These are phyloP conservation scores for Drosophila parabipectinata DNA, from an alignment of 1,140 invertebrate species.

Conservation along the genomic window DNA sequence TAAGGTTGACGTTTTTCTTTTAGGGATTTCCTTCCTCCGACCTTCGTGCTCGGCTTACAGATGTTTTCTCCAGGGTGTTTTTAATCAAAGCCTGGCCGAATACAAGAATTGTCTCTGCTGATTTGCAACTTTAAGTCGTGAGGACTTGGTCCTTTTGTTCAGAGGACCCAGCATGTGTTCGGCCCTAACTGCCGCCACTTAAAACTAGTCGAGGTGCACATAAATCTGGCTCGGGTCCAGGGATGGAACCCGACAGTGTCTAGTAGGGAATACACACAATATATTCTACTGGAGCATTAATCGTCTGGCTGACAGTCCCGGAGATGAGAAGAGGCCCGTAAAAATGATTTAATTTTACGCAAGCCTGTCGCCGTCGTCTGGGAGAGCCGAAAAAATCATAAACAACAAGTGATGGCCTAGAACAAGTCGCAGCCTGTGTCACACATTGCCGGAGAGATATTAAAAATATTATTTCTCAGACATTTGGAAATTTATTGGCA, in stretches of 20 bases:
- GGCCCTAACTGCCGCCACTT: slow-evolving; percentile 50
- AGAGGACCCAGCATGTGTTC: slow-evolving; percentile 45
- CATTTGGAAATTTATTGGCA: slow-evolving; percentile 35
- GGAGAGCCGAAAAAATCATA: slow-evolving; percentile 21
- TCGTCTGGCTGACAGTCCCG: slow-evolving; percentile 53
- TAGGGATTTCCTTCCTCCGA: slow-evolving; percentile 4
- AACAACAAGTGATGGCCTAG: slow-evolving; percentile 29
- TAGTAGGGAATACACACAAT: slow-evolving; percentile 57
- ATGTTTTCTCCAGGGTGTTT: slow-evolving; percentile 26
- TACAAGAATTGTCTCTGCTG: slow-evolving; percentile 40
- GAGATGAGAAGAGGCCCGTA: slow-evolving; percentile 46
- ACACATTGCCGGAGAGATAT: slow-evolving; percentile 30
- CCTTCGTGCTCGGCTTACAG: background rate
- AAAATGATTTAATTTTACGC: slow-evolving; percentile 80
- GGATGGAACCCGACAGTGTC: slow-evolving; percentile 30
- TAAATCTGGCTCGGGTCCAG: slow-evolving; percentile 44
- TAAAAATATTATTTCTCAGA: slow-evolving; percentile 36
- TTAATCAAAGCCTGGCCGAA: slow-evolving; percentile 59
- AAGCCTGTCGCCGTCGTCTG: slow-evolving; percentile 38
- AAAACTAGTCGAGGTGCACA: slow-evolving; percentile 53
- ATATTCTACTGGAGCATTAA: slow-evolving; percentile 50
- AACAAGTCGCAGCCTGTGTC: slow-evolving; percentile 32
- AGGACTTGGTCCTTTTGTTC: slow-evolving; percentile 19
- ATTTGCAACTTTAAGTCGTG: slow-evolving; percentile 54
- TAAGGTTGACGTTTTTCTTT: slow-evolving; percentile 1